Conservation (phyloP, 1,140 invertebrate species). For the Grapholita molesta region DNA sequence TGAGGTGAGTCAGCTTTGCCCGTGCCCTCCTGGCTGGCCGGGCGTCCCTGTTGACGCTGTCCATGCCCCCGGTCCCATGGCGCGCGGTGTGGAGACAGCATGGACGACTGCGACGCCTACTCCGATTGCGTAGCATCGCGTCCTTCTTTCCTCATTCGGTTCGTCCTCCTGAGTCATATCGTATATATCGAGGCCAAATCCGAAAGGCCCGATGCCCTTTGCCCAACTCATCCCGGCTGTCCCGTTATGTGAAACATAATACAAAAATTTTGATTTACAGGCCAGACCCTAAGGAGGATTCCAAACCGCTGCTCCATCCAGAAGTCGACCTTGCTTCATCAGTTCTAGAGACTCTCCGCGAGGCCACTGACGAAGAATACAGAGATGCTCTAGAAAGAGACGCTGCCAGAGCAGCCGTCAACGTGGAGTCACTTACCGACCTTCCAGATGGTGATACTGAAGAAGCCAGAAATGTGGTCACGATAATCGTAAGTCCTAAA, state of each 20-base stretch:
- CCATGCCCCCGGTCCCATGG: too few species aligned
- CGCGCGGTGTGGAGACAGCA: too few species aligned
- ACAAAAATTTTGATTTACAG: too few species aligned
- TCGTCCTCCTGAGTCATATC: too few species aligned
- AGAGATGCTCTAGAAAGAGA: conserved; percentile 60
- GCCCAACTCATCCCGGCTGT: too few species aligned
- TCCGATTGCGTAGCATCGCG: too few species aligned
- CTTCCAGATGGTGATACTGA: conserved; percentile 27
- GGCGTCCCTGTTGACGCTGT: background rate
- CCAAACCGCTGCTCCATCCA: conserved; percentile 55
- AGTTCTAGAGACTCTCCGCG: conserved; percentile 57
- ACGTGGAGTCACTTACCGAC: conserved; percentile 25
- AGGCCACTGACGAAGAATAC: conserved; percentile 66
- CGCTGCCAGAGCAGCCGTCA: conserved; percentile 40
- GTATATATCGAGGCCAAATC: too few species aligned
- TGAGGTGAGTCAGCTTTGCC: conserved; percentile 46
- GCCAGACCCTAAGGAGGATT: conserved; percentile 34
- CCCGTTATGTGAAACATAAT: too few species aligned
- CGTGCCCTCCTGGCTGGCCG: background rate
- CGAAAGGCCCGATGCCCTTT: too few species aligned
- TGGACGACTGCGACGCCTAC: too few species aligned
- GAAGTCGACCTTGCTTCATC: conserved; percentile 67
- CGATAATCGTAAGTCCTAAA: conserved; percentile 48
- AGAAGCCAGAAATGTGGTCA: conserved; percentile 40
- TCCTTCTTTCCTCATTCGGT: too few species aligned